phyloP scores from a whole-genome alignment of 2,113 vertebrate genomes.

The Ursus arctos region DNA sequence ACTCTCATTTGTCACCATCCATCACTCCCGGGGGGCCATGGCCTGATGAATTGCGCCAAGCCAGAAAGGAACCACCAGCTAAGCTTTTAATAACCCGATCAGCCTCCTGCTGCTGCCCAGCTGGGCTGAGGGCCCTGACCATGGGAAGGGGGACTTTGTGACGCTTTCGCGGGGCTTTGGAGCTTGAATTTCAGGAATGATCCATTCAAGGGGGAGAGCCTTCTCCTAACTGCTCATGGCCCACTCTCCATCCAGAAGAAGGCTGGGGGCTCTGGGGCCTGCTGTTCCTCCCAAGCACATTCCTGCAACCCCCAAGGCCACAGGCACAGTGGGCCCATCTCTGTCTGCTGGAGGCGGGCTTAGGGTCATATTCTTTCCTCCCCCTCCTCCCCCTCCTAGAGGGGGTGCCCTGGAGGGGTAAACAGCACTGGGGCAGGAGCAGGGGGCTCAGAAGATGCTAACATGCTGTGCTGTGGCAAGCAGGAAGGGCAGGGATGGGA shows the following conservation, averaged over 20 bases:
- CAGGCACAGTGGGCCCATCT: not conserved
- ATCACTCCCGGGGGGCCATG: constrained; percentile 62
- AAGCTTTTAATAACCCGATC: constrained; percentile 79
- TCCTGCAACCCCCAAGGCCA: not conserved
- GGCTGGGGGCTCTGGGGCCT: not conserved
- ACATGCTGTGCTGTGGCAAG: not conserved
- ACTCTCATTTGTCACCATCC: constrained; percentile 83
- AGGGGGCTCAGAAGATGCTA: not conserved
- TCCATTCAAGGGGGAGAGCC: not conserved
- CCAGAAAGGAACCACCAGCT: constrained; percentile 6
- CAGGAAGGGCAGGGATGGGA: not conserved
- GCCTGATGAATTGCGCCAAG: constrained; percentile 57
- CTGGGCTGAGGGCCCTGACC: constrained; percentile 67
- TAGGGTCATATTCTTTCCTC: not conserved
- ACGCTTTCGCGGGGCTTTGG: not conserved
- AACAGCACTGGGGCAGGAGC: not conserved
- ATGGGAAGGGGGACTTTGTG: not conserved
- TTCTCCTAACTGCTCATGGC: not conserved
- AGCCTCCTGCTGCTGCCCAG: constrained; percentile 58
- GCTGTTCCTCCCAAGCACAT: not conserved
- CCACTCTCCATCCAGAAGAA: not conserved
- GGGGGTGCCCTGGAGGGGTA: not conserved
- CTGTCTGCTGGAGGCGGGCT: not conserved
- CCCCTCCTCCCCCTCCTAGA: not conserved
- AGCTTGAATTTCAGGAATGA: not conserved